These are phyloP conservation scores for Diaphora mendica DNA, from an alignment of 2,888 invertebrate species.

Conservation along the genomic window DNA sequence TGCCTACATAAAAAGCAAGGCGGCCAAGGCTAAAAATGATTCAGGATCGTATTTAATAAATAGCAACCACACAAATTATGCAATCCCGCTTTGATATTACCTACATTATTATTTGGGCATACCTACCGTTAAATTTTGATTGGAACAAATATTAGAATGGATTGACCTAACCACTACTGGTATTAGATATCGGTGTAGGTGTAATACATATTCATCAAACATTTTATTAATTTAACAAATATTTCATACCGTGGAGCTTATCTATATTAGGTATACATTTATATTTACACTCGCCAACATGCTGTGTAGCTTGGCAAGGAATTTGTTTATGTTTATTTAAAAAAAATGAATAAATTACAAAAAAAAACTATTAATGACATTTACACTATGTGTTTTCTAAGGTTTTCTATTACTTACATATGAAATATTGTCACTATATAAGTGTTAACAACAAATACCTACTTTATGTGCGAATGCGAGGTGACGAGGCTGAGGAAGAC, in stretches of 20 bases:
- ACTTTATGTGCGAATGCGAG: constrained; percentile 51
- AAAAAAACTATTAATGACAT: neutral
- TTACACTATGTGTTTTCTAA: constrained; percentile 10
- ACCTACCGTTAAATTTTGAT: constrained; percentile 18
- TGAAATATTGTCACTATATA: constrained; percentile 56
- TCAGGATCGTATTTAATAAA: constrained; percentile 41
- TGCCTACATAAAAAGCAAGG: constrained; percentile 41
- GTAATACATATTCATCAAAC: constrained; percentile 16
- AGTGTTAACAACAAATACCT: constrained; percentile 64
- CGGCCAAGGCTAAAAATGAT: constrained; percentile 48
- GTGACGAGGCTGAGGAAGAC: constrained; percentile 61
- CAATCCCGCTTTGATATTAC: constrained; percentile 19
- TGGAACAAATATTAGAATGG: constrained; percentile 36
- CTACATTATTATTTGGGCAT: constrained; percentile 5
- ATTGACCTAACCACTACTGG: constrained; percentile 19
- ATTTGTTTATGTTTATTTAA: too few species aligned
- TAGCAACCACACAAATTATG: constrained; percentile 20
- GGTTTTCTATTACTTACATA: constrained; percentile 6
- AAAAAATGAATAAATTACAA: too few species aligned
- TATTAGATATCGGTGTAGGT: constrained; percentile 9
- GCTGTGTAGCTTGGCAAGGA: too few species aligned
- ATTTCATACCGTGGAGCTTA: neutral
- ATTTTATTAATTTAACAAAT: constrained; percentile 5
- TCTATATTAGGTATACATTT: too few species aligned
- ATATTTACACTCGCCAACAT: too few species aligned